Base-by-base conservation (phyloP, 2,797 vertebrate genomes). In the Eulemur mongoz region DNA sequence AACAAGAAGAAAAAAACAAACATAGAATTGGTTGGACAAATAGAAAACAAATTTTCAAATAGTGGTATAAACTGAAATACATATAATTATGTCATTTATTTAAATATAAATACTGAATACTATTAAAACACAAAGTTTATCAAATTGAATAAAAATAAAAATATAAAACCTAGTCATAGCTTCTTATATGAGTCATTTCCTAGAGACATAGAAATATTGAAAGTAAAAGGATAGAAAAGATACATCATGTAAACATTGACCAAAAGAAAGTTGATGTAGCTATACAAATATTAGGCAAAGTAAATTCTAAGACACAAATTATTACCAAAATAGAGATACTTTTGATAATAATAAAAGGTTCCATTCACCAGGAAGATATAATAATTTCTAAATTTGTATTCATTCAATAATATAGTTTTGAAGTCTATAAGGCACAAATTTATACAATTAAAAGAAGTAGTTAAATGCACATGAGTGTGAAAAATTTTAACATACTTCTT, bases 71-170 rank as follows among this genome's bases (percentile, higher is more conserved):
- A 76, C 27, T 57, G n/a, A 83, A 89, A 67, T 40, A n/a, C 4
- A 38, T 40, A 70, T 59, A 85, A 75, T 17, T n/a, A 75, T 32
- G 18, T 52, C 12, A 92, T 17, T 40, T 61, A 69, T 18, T 25
- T 17, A 57, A 83, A 63, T 72, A n/a, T 63, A 79, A 63, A 40
- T 59, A 57, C 8, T 54, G 85, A 93, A 75, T 27, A 54, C 20
- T 30, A 5, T 13, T 93, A 45, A 89, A 85, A 48, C 7, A 65
- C 32, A 92, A 54, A 92, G 43, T 72, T 69, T 95, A 7, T 59
- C 14, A 87, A 67, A 30, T n/a, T 63, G 25, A 82, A 90, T 91
- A 84, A 85, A 89, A 94, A 78, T 27, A 57, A 83, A 88, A 82
- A 84, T 76, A 59, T 70, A 84, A 76, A 82, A 95, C 14, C 14